A percentile compares a stretch with the other conserved stretches of the same genome.
These are phyloP conservation scores for Tenthredo amoena DNA, from an alignment of 2,888 invertebrate species.

Conservation along the genomic window DNA sequence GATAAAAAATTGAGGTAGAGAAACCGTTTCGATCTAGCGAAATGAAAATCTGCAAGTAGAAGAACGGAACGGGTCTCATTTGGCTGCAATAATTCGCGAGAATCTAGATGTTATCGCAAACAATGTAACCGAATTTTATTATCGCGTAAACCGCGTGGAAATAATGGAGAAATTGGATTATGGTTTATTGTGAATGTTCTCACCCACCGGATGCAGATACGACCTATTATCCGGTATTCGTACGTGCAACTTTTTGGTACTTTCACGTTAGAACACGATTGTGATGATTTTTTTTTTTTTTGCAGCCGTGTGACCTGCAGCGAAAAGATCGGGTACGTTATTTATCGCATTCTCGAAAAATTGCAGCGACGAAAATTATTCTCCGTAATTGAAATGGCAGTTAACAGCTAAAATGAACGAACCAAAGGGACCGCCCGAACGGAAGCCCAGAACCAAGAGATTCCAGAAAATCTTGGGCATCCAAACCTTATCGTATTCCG, in stretches of 20 bases:
- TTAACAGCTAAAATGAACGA: neutral
- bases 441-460: neutral
- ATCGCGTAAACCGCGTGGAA: neutral
- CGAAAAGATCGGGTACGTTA: neutral
- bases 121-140: neutral
- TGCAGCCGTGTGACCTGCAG: neutral
- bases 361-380: neutral
- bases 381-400: neutral
- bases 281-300: neutral
- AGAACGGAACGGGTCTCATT: neutral
- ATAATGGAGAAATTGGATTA: neutral
- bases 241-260: neutral
- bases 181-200: neutral
- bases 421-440: conserved; percentile 22
- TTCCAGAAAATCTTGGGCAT: conserved; percentile 27
- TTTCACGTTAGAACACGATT: neutral
- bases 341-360: neutral
- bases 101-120: neutral
- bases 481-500: conserved; percentile 69
- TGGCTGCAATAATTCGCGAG: neutral
- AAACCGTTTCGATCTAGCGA: neutral
- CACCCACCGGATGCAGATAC: neutral
- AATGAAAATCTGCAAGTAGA: neutral
- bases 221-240: neutral
- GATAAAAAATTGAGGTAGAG: neutral